Base-by-base conservation (phyloP, 2,888 invertebrate species). In the Thelaira solivaga region DNA sequence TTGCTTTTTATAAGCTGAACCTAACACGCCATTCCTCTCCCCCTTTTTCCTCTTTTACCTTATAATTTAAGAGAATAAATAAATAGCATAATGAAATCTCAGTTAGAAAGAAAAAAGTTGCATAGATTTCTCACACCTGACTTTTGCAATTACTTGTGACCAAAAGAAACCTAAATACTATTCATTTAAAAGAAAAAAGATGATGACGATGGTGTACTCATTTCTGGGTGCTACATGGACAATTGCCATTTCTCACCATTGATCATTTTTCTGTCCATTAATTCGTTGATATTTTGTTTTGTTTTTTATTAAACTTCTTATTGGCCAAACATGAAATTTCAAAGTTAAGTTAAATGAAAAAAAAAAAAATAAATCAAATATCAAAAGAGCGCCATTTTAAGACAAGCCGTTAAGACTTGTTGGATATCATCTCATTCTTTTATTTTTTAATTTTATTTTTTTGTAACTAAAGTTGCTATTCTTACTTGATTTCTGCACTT, bases 201-300 rank as follows among this genome's bases (percentile, higher is more conserved):
- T 61, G 65, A 67, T 51, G 68, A 75, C 64, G 51, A 68, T 20
- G 67, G 26, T 22, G 43, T 69, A 71, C 57, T 77, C 64, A 68
- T 78, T 74, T 65, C 59, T 73, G 51, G 81, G 80, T 80, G 82
- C 81, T 75, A 81, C 81, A 80, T 80, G 75, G 76, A 80, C 81
- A 81, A 81, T 82, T 81, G 81, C 81, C 71, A 81, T 81, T 82
- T 82, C 82, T 80, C 82, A 81, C 81, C 82, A 81, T 75, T 72
- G 65, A 75, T 78, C 79, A 72, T 64, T 55, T 59, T 72, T 72
- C 62, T 62, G 26, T 62, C 61, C 68, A 59, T 62, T 57, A 20
- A 45, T 45, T 45, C 43, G 20, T 22, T 41, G 22, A 51, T 29
- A 16, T 29, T 49, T 39, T 51, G 29, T 2, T 20, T n/a, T 51